Evolutionary conservation across 2,113 vertebrate species (phyloP).

Genomic region (Anarrhichthys ocellatus): DNA sequence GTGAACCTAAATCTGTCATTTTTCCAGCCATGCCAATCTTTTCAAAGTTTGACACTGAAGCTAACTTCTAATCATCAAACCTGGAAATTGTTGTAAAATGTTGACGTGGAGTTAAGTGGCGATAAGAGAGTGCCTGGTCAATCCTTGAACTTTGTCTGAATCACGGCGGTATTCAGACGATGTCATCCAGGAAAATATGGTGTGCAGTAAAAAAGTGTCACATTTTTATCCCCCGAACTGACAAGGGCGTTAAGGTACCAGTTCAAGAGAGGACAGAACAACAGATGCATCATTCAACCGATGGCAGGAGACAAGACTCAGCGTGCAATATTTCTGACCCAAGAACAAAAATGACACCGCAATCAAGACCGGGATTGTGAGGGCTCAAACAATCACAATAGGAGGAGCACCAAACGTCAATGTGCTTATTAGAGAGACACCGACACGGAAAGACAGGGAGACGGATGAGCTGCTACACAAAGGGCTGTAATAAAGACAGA

Average conservation of each 20-base stretch:
- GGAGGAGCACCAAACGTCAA: slow-evolving; percentile 66
- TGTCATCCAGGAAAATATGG: not conserved
- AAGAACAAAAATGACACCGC: slow-evolving; percentile 28
- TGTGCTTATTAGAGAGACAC: slow-evolving; percentile 68
- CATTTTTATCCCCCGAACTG: slow-evolving; percentile 21
- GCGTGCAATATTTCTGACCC: slow-evolving; percentile 37
- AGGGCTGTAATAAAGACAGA: slow-evolving; percentile 44
- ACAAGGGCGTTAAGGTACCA: slow-evolving; percentile 8
- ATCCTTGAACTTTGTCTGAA: slow-evolving; percentile 2
- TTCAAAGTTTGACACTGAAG: slow-evolving; percentile 6
- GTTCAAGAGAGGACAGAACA: not conserved
- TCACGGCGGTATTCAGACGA: slow-evolving; percentile 10
- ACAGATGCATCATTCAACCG: slow-evolving; percentile 34
- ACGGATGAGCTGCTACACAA: slow-evolving; percentile 57
- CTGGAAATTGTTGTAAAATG: not conserved
- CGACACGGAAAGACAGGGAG: slow-evolving; percentile 47
- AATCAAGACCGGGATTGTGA: slow-evolving; percentile 41
- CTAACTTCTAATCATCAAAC: slow-evolving; percentile 6
- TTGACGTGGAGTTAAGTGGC: not conserved
- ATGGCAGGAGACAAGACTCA: slow-evolving; percentile 25
- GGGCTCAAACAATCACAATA: slow-evolving; percentile 54
- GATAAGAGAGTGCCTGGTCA: not conserved
- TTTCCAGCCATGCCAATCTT: slow-evolving; percentile 2
- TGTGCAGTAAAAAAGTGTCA: not conserved
- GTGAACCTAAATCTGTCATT: slow-evolving; percentile 6